Evolutionary conservation across 2,113 vertebrate species (phyloP).

Genomic region (Melanerpes formicivorus): DNA sequence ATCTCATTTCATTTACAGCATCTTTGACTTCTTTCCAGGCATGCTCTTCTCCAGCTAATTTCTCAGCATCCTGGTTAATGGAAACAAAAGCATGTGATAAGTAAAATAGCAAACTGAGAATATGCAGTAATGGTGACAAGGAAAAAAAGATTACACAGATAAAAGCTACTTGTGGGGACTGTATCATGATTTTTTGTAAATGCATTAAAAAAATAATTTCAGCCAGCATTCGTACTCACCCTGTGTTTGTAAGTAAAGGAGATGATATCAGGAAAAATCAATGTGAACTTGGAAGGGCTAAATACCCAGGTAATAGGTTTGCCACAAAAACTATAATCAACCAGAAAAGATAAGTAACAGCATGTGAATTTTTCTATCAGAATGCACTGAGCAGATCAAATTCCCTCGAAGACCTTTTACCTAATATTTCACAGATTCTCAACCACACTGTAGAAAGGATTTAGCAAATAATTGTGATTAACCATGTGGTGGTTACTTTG

Average conservation of each 20-base stretch:
- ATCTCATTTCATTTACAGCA: slow-evolving; percentile 72
- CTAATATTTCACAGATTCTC: background rate
- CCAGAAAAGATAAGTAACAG: background rate
- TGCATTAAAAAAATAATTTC: background rate
- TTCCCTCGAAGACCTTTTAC: background rate
- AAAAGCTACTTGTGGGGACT: background rate
- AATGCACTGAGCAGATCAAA: background rate
- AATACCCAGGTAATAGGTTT: background rate
- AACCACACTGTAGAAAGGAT: background rate
- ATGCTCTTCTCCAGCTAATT: slow-evolving; percentile 78
- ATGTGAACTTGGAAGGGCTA: background rate
- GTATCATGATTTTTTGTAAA: background rate
- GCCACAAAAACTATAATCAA: background rate
- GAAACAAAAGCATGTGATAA: slow-evolving; percentile 35
- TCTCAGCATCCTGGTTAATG: slow-evolving; percentile 79
- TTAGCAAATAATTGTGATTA: background rate
- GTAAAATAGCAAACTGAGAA: background rate
- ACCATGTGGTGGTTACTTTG: background rate
- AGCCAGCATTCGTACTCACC: background rate
- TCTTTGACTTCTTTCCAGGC: slow-evolving; percentile 78
- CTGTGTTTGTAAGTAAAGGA: background rate
- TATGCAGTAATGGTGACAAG: background rate
- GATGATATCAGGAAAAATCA: background rate
- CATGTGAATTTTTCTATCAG: background rate
- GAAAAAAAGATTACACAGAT: background rate